Evolutionary conservation across 1,140 invertebrate genomes (phyloP).

Genomic region (Probaryconus sp.): DNA sequence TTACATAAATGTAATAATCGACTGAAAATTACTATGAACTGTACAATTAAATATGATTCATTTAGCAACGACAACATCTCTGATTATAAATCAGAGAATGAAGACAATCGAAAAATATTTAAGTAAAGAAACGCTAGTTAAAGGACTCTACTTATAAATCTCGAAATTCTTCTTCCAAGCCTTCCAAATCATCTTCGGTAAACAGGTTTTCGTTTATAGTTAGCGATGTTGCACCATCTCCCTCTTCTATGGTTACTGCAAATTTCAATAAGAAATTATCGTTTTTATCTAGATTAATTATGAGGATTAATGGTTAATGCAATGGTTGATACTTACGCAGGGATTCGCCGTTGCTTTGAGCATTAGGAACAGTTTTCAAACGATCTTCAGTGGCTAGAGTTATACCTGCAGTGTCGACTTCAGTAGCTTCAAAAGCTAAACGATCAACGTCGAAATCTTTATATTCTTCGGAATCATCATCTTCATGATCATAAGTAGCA

Average conservation of each 20-base stretch:
- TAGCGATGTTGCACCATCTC: constrained; percentile 79
- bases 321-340: constrained; percentile 52
- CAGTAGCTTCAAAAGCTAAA: constrained; percentile 84
- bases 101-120: not conserved
- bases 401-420: constrained; percentile 81
- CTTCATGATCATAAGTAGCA: constrained; percentile 76
- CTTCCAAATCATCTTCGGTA: constrained; percentile 90
- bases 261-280: constrained; percentile 24
- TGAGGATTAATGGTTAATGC: constrained; percentile 13
- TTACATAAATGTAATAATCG: constrained; percentile 5
- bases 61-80: not conserved
- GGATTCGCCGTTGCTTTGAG: constrained; percentile 63
- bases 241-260: constrained; percentile 67
- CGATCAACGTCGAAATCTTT: constrained; percentile 86
- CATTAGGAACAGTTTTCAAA: constrained; percentile 59
- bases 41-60: constrained; percentile 12
- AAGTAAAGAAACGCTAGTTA: not conserved
- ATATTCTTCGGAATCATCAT: constrained; percentile 84
- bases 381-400: constrained; percentile 74
- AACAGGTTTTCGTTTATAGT: constrained; percentile 98
- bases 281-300: no score
- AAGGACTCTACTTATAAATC: constrained; percentile 81
- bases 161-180: constrained; percentile 90
- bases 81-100: not conserved
- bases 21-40: constrained; percentile 14